A percentile compares a stretch with the other conserved stretches of the same genome.
phyloP scores from a whole-genome alignment of 2,888 invertebrate species.

The Lepeophtheirus nordmannii region DNA sequence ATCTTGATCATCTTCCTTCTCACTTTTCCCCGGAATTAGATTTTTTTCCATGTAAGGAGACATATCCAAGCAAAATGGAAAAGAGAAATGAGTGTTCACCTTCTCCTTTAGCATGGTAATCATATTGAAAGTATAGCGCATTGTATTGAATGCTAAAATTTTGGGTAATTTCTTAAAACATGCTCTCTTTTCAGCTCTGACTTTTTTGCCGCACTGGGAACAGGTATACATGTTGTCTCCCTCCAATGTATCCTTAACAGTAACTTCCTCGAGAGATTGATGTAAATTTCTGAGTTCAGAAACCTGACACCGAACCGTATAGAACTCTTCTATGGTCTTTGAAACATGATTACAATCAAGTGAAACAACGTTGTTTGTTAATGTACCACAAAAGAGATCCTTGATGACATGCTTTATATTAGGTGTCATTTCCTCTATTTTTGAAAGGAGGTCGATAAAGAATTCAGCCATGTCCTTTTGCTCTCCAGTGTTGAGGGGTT shows the following conservation, averaged over 20 bases:
- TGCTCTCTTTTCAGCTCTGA: conserved; percentile 81
- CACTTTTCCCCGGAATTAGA: conserved; percentile 68
- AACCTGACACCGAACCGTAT: conserved; percentile 87
- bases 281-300: conserved; percentile 90
- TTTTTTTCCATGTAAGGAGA: conserved; percentile 84
- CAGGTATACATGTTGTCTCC: conserved; percentile 97
- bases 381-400: conserved; percentile 75
- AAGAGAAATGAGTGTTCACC: conserved; percentile 91
- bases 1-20: conserved; percentile 38
- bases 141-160: conserved; percentile 86
- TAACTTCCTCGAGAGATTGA: conserved; percentile 88
- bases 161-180: conserved; percentile 85
- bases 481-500: conserved; percentile 84
- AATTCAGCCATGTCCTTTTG: conserved; percentile 98
- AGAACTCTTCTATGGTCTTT: conserved; percentile 83
- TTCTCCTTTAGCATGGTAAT: conserved; percentile 92
- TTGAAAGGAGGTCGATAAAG: conserved; percentile 87
- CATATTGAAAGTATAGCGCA: conserved; percentile 95
- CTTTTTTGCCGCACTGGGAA: conserved; percentile 84
- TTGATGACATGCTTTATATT: conserved; percentile 75
- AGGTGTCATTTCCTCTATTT: conserved; percentile 86
- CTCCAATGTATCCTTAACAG: conserved; percentile 86
- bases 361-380: conserved; percentile 83
- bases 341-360: conserved; percentile 88
- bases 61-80: conserved; percentile 83